phyloP scores from a whole-genome alignment of 2,113 vertebrate species.

The Leucoraja erinaceus region DNA sequence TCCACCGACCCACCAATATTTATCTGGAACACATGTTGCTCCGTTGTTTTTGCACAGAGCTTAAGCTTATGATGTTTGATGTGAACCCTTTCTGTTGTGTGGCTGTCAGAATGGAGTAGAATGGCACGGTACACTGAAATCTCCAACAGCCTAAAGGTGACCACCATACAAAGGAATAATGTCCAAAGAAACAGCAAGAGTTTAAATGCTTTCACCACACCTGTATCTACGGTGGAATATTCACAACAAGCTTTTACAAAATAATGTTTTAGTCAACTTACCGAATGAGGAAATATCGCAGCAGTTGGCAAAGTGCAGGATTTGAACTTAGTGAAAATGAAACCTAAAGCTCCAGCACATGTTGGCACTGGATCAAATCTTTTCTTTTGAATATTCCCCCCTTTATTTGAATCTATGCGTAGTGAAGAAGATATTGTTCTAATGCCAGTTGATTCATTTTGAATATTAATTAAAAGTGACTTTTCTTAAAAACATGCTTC shows the following conservation, averaged over 20 bases:
- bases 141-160: not conserved
- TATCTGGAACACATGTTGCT: not conserved
- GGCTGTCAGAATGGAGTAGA: not conserved
- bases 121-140: not conserved
- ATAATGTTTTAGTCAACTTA: not conserved
- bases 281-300: not conserved
- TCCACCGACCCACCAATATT: too few relatives aligned
- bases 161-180: not conserved
- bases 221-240: not conserved
- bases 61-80: not conserved
- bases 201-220: not conserved
- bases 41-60: not conserved
- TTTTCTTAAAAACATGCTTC: not conserved
- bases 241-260: not conserved
- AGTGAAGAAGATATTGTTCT: not conserved
- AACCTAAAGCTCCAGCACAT: not conserved
- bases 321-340: not conserved
- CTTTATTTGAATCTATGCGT: not conserved
- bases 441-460: not conserved
- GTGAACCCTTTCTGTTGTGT: not conserved
- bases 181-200: not conserved
- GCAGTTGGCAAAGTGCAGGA: not conserved
- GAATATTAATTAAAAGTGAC: not conserved
- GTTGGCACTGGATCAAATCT: not conserved
- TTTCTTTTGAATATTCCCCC: too few relatives aligned